These are phyloP conservation scores for Chondrilla cf. caribensis DNA, from an alignment of 37 sponge, comb jelly and placozoan species.

Conservation along the genomic window DNA sequence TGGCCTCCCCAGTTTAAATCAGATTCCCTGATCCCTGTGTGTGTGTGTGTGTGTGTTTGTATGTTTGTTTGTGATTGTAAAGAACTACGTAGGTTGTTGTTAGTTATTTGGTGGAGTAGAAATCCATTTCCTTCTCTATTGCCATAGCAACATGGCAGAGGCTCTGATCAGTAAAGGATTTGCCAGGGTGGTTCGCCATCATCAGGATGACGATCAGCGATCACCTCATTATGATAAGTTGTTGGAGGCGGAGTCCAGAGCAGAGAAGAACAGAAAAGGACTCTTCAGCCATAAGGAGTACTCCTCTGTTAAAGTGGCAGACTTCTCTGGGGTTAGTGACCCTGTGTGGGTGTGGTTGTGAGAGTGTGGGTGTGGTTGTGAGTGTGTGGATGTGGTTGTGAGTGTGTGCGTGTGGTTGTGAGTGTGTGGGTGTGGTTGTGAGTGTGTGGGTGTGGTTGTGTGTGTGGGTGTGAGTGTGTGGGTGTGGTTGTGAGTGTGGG, in stretches of 20 bases:
- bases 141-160: slow-evolving; percentile 89
- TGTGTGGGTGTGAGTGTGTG: no score
- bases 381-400: neutral
- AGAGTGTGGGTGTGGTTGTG: neutral
- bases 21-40: no score
- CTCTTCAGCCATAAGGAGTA: slow-evolving; percentile 77
- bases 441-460: no score
- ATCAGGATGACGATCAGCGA: slow-evolving; percentile 88
- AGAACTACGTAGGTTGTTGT: no score
- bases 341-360: neutral
- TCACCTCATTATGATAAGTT: slow-evolving; percentile 89
- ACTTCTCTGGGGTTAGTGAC: slow-evolving; percentile 80
- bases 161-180: slow-evolving; percentile 94
- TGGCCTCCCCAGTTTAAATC: no score
- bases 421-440: neutral
- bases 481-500: no score
- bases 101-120: no score
- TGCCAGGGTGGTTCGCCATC: slow-evolving; percentile 75
- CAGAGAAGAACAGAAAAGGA: slow-evolving; percentile 82
- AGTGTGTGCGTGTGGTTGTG: neutral
- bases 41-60: no score
- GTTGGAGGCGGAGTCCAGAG: slow-evolving; percentile 79
- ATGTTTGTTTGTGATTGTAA: no score
- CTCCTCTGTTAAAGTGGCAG: slow-evolving; percentile 76
- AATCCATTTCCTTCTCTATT: neutral